Percentiles rank a stretch among this genome's conserved stretches.
Evolutionary conservation across 1,140 invertebrate species (phyloP).

Genomic region (Agrypnia vestita): DNA sequence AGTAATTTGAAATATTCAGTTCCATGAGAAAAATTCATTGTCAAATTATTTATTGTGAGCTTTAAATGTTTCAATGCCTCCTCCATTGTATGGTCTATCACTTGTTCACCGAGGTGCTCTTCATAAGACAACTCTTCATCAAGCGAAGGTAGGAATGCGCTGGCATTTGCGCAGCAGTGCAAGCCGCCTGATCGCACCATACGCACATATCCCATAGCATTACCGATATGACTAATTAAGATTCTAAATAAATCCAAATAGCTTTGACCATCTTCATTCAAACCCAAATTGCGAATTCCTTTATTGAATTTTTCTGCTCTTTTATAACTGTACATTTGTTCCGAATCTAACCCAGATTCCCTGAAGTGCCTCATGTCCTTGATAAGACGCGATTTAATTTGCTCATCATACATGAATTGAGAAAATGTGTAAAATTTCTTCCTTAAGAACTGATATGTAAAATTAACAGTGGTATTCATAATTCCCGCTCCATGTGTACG

Average conservation of each 20-base stretch:
- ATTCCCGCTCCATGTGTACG: slow-evolving; percentile 98
- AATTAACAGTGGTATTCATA: slow-evolving; percentile 97
- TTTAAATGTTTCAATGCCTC: slow-evolving; percentile 84
- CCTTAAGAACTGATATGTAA: slow-evolving; percentile 96
- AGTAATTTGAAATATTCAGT: slow-evolving; percentile 97
- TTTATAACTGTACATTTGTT: slow-evolving; percentile 86
- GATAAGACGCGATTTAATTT: slow-evolving; percentile 95
- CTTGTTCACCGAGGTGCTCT: slow-evolving; percentile 71
- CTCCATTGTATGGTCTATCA: slow-evolving; percentile 76
- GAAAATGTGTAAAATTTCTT: slow-evolving; percentile 97
- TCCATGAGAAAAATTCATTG: slow-evolving; percentile 91
- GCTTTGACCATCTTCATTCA: slow-evolving; percentile 86
- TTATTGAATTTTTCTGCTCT: slow-evolving; percentile 96
- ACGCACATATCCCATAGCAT: slow-evolving; percentile 96
- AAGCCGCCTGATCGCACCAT: slow-evolving; percentile 95
- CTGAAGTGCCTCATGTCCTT: slow-evolving; percentile 89
- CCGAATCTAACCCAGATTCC: slow-evolving; percentile 72
- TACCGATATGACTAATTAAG: slow-evolving; percentile 95
- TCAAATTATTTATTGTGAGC: slow-evolving; percentile 83
- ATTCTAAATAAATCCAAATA: slow-evolving; percentile 96
- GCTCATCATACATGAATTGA: slow-evolving; percentile 98
- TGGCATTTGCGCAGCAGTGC: slow-evolving; percentile 92
- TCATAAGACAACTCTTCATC: slow-evolving; percentile 81
- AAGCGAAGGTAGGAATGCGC: slow-evolving; percentile 91
- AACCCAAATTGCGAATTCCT: slow-evolving; percentile 91